phyloP scores from a whole-genome alignment of 2,888 invertebrate genomes.

The Rhagonycha lutea region DNA sequence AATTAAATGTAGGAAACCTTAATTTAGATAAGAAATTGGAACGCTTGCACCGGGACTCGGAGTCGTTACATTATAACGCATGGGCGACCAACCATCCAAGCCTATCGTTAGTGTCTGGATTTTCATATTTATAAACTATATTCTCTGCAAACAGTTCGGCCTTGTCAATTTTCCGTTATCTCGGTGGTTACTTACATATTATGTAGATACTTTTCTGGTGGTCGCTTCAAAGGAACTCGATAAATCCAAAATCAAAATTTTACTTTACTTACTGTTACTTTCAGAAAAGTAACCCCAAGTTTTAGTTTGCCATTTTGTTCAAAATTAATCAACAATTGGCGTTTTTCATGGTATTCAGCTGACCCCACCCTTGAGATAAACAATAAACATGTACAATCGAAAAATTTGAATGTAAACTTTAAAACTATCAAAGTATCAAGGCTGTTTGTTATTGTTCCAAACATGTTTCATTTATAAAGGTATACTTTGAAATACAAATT shows the following conservation, averaged over 20 bases:
- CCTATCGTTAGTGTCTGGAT: conserved; percentile 21
- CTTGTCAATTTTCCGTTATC: conserved; percentile 17
- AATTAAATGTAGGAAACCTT: neutral
- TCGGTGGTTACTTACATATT: neutral
- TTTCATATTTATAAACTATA: conserved; percentile 20
- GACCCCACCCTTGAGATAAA: neutral
- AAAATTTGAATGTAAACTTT: neutral
- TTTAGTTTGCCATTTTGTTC: neutral
- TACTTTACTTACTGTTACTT: no score
- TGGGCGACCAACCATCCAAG: conserved; percentile 28
- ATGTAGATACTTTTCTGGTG: neutral
- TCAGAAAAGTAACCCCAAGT: neutral
- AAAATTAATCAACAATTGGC: neutral
- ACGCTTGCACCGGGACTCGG: conserved; percentile 11
- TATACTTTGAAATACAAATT: neutral
- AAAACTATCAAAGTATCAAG: neutral
- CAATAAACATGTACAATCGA: neutral
- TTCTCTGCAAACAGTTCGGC: conserved; percentile 18
- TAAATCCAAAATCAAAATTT: no score
- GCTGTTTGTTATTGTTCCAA: neutral
- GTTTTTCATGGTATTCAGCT: neutral
- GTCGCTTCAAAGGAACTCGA: neutral
- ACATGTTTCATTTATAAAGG: neutral
- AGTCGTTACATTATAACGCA: conserved; percentile 29
- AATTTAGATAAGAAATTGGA: neutral